These are phyloP conservation scores for Paradisaea rubra DNA, from an alignment of 2,113 vertebrate genomes.

Conservation along the genomic window DNA sequence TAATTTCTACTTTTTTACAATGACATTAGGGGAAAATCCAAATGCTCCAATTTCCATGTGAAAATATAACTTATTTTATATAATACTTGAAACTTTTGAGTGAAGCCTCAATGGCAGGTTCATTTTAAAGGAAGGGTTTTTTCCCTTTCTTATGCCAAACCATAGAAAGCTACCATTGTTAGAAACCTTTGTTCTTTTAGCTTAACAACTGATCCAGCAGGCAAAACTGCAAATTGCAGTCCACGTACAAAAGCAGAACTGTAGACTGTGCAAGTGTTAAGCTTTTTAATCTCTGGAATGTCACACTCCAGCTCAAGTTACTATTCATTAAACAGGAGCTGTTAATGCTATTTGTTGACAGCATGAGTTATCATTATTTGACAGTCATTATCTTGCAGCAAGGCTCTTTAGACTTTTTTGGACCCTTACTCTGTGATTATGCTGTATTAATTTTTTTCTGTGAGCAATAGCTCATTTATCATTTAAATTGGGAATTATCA, in stretches of 20 bases:
- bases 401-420: not conserved
- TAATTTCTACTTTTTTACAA: not conserved
- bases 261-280: not conserved
- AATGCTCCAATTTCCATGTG: not conserved
- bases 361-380: not conserved
- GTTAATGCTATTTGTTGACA: conserved; percentile 23
- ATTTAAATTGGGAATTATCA: not conserved
- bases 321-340: not conserved
- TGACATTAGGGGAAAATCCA: not conserved
- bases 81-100: not conserved
- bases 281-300: not conserved
- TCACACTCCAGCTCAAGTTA: not conserved
- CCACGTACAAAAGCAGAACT: not conserved
- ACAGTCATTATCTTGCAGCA: conserved; percentile 6
- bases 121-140: not conserved
- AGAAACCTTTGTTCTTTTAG: not conserved
- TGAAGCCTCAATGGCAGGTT: not conserved
- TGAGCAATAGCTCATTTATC: conserved; percentile 17
- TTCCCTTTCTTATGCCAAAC: not conserved
- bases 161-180: not conserved
- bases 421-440: not conserved
- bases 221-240: not conserved
- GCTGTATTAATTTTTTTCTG: not conserved
- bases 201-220: not conserved
- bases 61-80: not conserved